Base-by-base conservation (phyloP, 1,140 invertebrate species). In the Drosophila nigromelanica region DNA sequence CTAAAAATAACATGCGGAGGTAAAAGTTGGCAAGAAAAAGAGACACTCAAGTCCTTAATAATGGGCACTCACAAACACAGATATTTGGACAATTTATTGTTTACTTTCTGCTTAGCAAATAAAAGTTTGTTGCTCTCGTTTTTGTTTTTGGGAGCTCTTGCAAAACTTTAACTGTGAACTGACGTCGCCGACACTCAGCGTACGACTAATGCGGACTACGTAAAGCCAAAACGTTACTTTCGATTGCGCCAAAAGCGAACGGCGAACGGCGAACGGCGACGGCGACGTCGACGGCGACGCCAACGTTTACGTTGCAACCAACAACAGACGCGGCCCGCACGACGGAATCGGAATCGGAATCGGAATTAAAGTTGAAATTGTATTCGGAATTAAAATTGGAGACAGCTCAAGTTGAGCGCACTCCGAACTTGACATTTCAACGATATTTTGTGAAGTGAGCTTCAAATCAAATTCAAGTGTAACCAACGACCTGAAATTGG, bases 151-250 rank as follows among this genome's bases (percentile, higher is more conserved):
- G 42, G 50, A 39, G 27, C 33, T 45, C 12, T 73, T 45, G 52
- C 15, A 33, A 64, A 64, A 50, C 60, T 33, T 6, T 56, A 71
- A 86, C 74, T 72, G 75, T 87, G 82, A 87, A 86, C 82, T 82
- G 80, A 72, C 68, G 78, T 69, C 82, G 82, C 59, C 75, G 75
- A 87, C 78, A 70, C 63, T 76, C 82, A 67, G 64, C 71, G 75
- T 78, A 66, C 82, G 79, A 86, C 82, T 86, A 86, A 86, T 78
- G 82, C 82, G 71, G 70, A 51, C 78, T 78, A 82, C 78, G 83
- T 82, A 82, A 87, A 81, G 82, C 78, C 76, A 45, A 82, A 82
- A 86, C 82, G 82, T 86, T 78, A 87, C 82, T 86, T 86, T 86
- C 82, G 82, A 87, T 87, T 86, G 82, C 82, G 82, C 78, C 82